These are phyloP conservation scores for Myanophis thanlyinensis DNA, from an alignment of 2,113 vertebrate genomes.

Conservation along the genomic window DNA sequence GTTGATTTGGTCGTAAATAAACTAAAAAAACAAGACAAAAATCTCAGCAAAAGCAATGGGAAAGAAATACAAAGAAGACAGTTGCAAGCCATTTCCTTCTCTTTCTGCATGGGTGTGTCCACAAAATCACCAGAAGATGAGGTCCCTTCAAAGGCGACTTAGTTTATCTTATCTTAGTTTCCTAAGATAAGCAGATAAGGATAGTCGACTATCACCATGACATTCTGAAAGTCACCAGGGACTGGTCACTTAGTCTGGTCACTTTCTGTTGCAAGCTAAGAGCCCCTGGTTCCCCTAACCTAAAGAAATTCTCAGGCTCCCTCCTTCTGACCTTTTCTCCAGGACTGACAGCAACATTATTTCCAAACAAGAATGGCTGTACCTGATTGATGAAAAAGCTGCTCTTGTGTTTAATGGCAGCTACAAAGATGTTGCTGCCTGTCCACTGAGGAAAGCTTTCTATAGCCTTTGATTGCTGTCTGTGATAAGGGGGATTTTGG, in stretches of 20 bases:
- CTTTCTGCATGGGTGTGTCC: background rate
- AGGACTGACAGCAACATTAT: background rate
- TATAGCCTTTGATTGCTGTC: constrained; percentile 27
- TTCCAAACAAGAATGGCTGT: background rate
- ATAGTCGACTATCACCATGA: background rate
- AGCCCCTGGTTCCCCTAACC: fast-evolving
- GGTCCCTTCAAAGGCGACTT: background rate
- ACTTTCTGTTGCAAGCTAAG: fast-evolving
- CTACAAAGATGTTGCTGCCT: constrained; percentile 26
- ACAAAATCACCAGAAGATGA: background rate
- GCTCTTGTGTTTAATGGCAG: background rate
- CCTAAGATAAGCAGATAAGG: background rate
- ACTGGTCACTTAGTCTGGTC: background rate
- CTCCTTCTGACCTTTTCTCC: background rate
- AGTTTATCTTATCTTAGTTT: too few relatives aligned
- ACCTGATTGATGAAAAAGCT: background rate
- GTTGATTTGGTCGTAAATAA: background rate
- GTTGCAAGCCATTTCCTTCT: background rate
- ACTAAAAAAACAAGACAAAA: background rate
- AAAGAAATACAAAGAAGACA: background rate
- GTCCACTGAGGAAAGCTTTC: constrained; percentile 33
- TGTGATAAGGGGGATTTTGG: constrained; percentile 24
- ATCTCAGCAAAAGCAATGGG: background rate
- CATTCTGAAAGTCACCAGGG: background rate
- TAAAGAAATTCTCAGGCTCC: background rate